Percentiles rank a stretch among this genome's conserved stretches.
phyloP scores from a whole-genome alignment of 1,140 invertebrate species.

The Aradophagus sp. region DNA sequence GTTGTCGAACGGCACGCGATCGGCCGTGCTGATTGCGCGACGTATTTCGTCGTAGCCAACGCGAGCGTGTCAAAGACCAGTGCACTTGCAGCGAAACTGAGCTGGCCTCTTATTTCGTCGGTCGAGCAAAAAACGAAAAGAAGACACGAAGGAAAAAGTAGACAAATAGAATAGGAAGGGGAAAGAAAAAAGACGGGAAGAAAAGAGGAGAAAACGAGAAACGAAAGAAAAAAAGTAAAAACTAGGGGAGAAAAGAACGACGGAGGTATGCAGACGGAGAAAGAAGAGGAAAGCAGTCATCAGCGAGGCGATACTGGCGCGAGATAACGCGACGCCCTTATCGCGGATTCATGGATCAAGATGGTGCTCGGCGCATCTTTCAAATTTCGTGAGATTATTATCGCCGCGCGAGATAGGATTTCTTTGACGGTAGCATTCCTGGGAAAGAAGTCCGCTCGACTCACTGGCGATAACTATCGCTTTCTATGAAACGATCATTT shows the following conservation, averaged over 20 bases:
- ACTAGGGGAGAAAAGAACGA: too few relatives aligned
- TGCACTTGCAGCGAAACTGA: conserved; percentile 17
- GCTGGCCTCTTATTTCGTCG: conserved; percentile 13
- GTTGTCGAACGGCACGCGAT: conserved; percentile 15
- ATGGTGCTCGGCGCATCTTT: conserved; percentile 37
- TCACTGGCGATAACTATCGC: conserved; percentile 28
- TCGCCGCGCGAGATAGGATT: conserved; percentile 33
- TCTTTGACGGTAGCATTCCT: conserved; percentile 52
- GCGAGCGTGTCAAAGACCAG: conserved; percentile 14
- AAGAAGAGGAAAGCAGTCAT: conserved; percentile 25
- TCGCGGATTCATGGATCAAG: conserved; percentile 45
- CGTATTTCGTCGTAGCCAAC: not conserved
- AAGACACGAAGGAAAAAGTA: too few relatives aligned
- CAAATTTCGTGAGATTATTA: conserved; percentile 50
- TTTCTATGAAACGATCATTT: conserved; percentile 45
- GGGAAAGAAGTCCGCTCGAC: conserved; percentile 30
- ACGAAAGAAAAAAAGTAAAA: too few relatives aligned
- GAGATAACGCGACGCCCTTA: conserved; percentile 34
- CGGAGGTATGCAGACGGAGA: not conserved
- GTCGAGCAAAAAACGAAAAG: not conserved
- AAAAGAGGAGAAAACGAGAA: too few relatives aligned
- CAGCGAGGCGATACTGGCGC: conserved; percentile 16
- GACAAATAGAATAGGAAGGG: conserved; percentile 4
- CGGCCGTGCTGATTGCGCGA: not conserved
- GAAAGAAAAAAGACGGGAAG: too few relatives aligned